These are phyloP conservation scores for Etheostoma cragini DNA, from an alignment of 2,113 vertebrate species.

Conservation along the genomic window DNA sequence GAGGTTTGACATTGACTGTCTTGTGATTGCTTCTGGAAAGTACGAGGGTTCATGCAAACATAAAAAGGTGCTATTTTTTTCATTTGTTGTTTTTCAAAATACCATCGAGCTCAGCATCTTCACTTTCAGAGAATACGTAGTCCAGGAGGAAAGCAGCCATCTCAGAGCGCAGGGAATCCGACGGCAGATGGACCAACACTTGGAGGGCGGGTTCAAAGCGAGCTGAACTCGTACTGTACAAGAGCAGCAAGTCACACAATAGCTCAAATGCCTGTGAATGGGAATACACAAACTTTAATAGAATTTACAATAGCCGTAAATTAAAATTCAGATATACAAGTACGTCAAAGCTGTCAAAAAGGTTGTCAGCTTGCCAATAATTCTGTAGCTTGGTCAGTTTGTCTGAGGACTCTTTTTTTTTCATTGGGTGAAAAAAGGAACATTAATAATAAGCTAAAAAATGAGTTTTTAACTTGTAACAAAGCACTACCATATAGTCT, in stretches of 20 bases:
- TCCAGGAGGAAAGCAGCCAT: conserved; percentile 90
- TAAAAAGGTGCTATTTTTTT: neutral
- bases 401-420: neutral
- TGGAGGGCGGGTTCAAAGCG: conserved; percentile 69
- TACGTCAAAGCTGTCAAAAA: neutral
- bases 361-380: neutral
- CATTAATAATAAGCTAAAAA: neutral
- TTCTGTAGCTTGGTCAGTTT: neutral
- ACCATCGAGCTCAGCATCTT: conserved; percentile 66
- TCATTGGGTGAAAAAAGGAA: neutral
- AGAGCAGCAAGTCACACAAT: conserved; percentile 89
- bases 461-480: neutral
- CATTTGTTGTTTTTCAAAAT: conserved; percentile 20
- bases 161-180: conserved; percentile 85
- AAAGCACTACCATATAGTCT: neutral
- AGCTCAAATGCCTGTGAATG: conserved; percentile 87
- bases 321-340: neutral
- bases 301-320: neutral
- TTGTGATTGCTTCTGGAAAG: neutral
- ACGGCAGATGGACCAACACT: conserved; percentile 76
- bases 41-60: neutral
- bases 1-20: neutral
- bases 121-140: conserved; percentile 85
- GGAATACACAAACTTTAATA: neutral
- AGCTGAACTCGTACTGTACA: conserved; percentile 80